Base-by-base conservation (phyloP, 2,113 vertebrate species). In the Jacana jacana region DNA sequence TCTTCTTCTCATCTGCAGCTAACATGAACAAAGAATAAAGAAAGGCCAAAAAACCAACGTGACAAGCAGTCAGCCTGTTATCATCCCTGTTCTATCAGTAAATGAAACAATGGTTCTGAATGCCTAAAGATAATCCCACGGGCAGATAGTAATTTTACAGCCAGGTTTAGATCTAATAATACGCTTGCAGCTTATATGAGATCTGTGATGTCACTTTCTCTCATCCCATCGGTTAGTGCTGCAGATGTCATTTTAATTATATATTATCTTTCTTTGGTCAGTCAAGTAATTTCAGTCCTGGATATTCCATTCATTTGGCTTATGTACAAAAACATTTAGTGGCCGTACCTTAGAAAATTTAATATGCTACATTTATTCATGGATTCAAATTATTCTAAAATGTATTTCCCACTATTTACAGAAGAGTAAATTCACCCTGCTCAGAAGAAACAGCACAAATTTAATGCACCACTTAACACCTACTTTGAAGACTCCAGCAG, bases 111-210 rank as follows among this genome's bases (percentile, higher is more conserved):
- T 96, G 83, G 81, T 73, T 92, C 79, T 89, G 66, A 93, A 85
- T 89, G 79, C 88, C 86, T 95, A 60, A 96, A 85, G 88, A 92
- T 95, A 96, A 94, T 95, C 93, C 88, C 83, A 87, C 60, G 87
- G 83, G 88, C 91, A 96, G 93, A 97, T 81, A 92, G 93, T 91
- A 93, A 93, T 96, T 97, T 97, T 94, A 91, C 81, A 92, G 88
- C 90, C 83, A 93, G 94, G 93, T 96, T 97, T 97, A 91, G 95
- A 93, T 95, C 86, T 97, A 96, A 96, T 97, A 92, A 96, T 60
- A 94, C 1, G 15, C 89, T 96, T 97, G 80, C 88, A 92, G 60
- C 10, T 92, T 85, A 70, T 78, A 77, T 87, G 88, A 96, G 93
- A 92, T 89, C 70, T 52, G 73, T 95, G 92, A 97, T 91, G 94